Conservation (phyloP, 2,113 vertebrate genomes). For the Raja brachyura region DNA sequence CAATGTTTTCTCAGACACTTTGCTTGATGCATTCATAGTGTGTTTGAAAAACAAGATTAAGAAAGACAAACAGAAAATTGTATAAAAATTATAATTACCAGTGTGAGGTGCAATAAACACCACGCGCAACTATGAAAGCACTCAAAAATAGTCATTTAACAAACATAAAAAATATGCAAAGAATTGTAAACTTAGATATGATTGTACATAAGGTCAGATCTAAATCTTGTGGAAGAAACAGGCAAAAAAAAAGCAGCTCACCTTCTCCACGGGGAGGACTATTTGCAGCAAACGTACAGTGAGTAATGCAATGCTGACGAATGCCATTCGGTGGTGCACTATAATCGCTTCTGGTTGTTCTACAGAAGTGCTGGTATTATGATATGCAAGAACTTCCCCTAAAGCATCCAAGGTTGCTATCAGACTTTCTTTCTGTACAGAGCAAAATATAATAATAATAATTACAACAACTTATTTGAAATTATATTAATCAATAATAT, state of each 20-base stretch:
- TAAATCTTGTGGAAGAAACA: not conserved
- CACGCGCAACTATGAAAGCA: too few relatives aligned
- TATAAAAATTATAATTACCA: not conserved
- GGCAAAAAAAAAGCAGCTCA: constrained; percentile 48
- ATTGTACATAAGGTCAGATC: not conserved
- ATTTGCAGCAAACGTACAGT: constrained; percentile 74
- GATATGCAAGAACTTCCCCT: constrained; percentile 71
- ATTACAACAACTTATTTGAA: not conserved
- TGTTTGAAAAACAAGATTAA: not conserved
- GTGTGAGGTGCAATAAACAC: not conserved
- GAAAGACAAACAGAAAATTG: not conserved
- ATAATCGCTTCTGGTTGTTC: constrained; percentile 58
- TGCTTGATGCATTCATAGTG: not conserved
- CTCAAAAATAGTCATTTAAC: not conserved
- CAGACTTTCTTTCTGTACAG: constrained; percentile 74
- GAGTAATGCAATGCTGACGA: constrained; percentile 68
- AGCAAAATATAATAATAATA: constrained; percentile 39
- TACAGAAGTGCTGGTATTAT: constrained; percentile 56
- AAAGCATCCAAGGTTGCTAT: constrained; percentile 64
- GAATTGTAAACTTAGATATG: not conserved
- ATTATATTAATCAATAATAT: not conserved
- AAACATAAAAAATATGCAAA: not conserved
- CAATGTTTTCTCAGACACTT: not conserved
- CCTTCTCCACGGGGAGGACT: constrained; percentile 87
- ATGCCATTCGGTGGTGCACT: constrained; percentile 76